Evolutionary conservation across 2,888 invertebrate species (phyloP), one percentile per base, ranked within the genome.

Genomic region (Drosophila paranaensis): DNA sequence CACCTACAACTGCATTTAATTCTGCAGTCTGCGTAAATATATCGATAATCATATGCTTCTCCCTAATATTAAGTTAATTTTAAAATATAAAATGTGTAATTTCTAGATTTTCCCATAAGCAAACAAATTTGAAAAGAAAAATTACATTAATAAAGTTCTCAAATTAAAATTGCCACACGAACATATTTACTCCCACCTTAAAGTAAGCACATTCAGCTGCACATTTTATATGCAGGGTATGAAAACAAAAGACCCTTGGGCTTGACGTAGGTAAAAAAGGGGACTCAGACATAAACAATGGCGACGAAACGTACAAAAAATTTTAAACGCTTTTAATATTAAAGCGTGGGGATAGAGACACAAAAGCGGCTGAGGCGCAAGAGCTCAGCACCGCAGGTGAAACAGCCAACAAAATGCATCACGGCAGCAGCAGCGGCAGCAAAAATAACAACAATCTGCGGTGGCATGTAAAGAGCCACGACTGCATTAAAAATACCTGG

Each of bases 241-340:
- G 3, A 51, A 65, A 79, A 51, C 66, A 74, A 66, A 66, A 42
- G 46, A 16, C 48, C 55, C 55, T 27, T 39, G 43, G 16, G n/a
- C 45, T 16, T 16, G 25, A 50, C 39, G 3, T 16, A n/a, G 33
- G 42, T 8, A 33, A 33, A 54, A 33, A 25, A n/a, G n/a, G 16
- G n/a, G 40, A 50, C 16, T 40, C 67, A 71, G 71, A 71, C 76
- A 74, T 67, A 63, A 83, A 70, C 73, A 81, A 81, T 75, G 75
- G 75, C 82, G 84, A 77, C 85, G 71, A 79, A 87, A 81, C 60
- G 69, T 74, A 69, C 74, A 74, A 76, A 76, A 66, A 82, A 77
- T 74, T 69, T 82, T 82, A 87, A 87, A 82, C 82, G 82, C 86
- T 87, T 89, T 86, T 85, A 87, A 89, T 87, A 89, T 82, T 89